Conservation (phyloP, 2,888 invertebrate species). For the Sclerodermus sp. region DNA sequence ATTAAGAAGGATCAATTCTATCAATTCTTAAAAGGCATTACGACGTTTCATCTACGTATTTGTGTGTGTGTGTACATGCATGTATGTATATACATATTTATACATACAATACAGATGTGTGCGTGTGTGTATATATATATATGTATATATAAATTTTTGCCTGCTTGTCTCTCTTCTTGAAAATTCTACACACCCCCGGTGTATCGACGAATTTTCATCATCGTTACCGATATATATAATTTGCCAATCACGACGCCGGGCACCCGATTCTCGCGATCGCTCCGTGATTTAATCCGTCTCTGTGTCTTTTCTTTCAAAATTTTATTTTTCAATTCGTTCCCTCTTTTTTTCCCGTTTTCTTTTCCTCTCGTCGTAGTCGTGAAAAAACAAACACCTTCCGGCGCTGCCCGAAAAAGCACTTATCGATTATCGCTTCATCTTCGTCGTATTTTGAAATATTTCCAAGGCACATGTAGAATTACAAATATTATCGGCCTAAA, state of each 20-base stretch:
- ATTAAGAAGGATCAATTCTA: too few relatives aligned
- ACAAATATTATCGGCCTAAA: constrained; percentile 1
- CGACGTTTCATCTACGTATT: constrained; percentile 19
- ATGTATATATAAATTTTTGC: constrained; percentile 19
- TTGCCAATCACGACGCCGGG: too few relatives aligned
- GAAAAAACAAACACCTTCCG: not conserved
- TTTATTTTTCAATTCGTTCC: constrained; percentile 1
- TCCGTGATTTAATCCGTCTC: too few relatives aligned
- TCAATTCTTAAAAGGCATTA: constrained; percentile 20
- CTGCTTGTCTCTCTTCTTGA: constrained; percentile 16
- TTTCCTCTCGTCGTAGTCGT: not conserved
- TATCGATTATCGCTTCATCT: too few relatives aligned
- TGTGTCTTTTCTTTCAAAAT: constrained; percentile 7
- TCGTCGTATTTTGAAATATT: constrained; percentile 18
- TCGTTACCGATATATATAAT: too few relatives aligned
- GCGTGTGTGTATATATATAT: constrained; percentile 12
- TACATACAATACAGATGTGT: too few relatives aligned
- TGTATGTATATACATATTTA: too few relatives aligned
- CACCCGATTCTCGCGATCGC: too few relatives aligned
- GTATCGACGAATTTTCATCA: too few relatives aligned
- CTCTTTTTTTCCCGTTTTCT: constrained; percentile 5
- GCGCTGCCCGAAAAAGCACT: constrained; percentile 15
- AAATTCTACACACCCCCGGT: constrained; percentile 15
- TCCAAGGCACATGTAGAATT: constrained; percentile 41
- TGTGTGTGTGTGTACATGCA: not conserved